These are phyloP conservation scores for Drosophila nebulosa DNA, from an alignment of 1,140 invertebrate genomes.

Conservation along the genomic window DNA sequence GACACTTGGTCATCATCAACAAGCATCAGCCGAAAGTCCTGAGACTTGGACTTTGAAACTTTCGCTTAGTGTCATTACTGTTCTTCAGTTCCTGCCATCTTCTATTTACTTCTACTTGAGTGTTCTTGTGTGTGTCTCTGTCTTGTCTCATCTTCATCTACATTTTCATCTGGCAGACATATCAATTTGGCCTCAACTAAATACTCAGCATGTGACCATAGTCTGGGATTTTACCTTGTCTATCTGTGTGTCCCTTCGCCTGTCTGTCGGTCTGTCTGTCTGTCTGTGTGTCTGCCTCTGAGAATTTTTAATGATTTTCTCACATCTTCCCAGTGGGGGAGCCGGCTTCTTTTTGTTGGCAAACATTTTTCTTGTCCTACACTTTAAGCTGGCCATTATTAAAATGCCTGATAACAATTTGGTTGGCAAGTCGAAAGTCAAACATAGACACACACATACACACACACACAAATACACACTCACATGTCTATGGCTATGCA, in stretches of 20 bases:
- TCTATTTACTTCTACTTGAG: neutral
- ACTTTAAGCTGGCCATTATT: conserved; percentile 77
- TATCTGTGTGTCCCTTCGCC: neutral
- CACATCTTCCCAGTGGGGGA: conserved; percentile 38
- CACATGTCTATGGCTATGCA: conserved; percentile 34
- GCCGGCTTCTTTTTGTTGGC: conserved; percentile 62
- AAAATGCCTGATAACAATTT: conserved; percentile 77
- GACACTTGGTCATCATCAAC: conserved; percentile 54
- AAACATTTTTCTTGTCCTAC: conserved; percentile 76
- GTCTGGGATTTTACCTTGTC: conserved; percentile 34
- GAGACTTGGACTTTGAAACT: neutral
- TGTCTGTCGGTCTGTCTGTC: no score
- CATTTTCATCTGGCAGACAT: conserved; percentile 54
- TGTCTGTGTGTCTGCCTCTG: neutral
- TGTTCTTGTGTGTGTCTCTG: neutral
- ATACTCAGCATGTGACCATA: conserved; percentile 51
- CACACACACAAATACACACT: conserved; percentile 13
- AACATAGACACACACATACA: conserved; percentile 48
- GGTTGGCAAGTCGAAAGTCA: conserved; percentile 68
- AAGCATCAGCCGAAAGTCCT: neutral
- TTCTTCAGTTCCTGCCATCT: conserved; percentile 1
- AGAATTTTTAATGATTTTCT: conserved; percentile 74
- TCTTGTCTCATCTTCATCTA: conserved; percentile 18
- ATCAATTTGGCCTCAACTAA: conserved; percentile 66
- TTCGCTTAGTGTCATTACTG: neutral